Evolutionary conservation across 2,797 vertebrate genomes (phyloP).

Genomic region (Cirrhinus molitorella): DNA sequence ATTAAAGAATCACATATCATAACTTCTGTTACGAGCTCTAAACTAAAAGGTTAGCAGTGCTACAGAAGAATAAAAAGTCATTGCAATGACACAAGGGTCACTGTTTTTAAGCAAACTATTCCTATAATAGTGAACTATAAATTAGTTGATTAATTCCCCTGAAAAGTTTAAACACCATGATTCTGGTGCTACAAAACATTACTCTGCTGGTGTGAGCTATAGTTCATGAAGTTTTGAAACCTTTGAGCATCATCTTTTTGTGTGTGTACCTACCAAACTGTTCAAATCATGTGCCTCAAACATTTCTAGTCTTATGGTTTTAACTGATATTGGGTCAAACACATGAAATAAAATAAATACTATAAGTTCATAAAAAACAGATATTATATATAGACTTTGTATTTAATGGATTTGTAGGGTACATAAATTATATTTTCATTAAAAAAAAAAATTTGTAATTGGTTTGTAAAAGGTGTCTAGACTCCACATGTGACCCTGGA

Average conservation of each 20-base stretch:
- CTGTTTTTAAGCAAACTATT: background rate
- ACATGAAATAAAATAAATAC: too few relatives aligned
- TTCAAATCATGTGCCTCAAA: too few relatives aligned
- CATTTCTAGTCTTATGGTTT: too few relatives aligned
- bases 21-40: background rate
- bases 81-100: background rate
- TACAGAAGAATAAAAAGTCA: background rate
- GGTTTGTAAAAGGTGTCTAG: background rate
- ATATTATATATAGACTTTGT: background rate
- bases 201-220: background rate
- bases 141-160: background rate
- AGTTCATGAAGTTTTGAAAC: background rate
- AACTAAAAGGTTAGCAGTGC: background rate
- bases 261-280: too few relatives aligned
- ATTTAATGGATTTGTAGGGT: background rate
- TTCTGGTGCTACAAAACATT: background rate
- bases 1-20: background rate
- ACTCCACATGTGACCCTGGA: too few relatives aligned
- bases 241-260: too few relatives aligned
- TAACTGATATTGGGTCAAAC: too few relatives aligned
- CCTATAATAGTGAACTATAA: background rate
- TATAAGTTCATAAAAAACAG: background rate
- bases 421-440: background rate
- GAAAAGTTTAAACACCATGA: background rate
- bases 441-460: background rate